Conservation (phyloP, 2,113 vertebrate genomes). For the Fregata magnificens region DNA sequence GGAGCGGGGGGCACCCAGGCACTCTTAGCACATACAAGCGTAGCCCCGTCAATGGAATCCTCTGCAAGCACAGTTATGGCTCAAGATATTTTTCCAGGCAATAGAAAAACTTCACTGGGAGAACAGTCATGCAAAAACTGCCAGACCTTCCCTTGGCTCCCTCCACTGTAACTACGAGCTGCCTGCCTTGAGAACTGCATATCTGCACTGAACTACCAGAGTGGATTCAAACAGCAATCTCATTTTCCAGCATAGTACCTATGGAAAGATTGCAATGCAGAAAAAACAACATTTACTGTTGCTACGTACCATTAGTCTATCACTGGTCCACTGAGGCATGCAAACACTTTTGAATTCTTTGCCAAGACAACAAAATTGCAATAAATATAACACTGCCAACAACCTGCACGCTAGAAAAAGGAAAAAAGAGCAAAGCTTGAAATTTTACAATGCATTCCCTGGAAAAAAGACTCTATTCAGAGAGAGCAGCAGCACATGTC, state of each 20-base stretch:
- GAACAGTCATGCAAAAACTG: neutral
- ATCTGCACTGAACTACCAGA: neutral
- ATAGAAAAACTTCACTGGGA: neutral
- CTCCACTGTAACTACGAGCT: accelerated
- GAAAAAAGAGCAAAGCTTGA: neutral
- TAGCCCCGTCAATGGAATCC: neutral
- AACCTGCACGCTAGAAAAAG: neutral
- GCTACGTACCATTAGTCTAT: neutral
- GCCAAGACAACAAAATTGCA: conserved; percentile 23
- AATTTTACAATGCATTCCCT: neutral
- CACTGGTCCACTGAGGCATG: neutral
- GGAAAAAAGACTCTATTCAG: neutral
- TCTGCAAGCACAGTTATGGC: neutral
- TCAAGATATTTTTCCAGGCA: neutral
- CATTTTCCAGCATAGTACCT: neutral
- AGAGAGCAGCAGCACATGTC: neutral
- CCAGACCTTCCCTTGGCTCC: neutral
- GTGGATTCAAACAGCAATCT: neutral
- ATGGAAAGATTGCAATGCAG: neutral
- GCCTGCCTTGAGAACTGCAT: neutral
- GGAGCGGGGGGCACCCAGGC: accelerated
- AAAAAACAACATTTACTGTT: neutral
- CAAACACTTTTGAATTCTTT: conserved; percentile 1
- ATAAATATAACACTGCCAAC: neutral
- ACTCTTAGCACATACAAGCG: neutral